Conservation (phyloP, 2,113 vertebrate species). For the Antennarius striatus region DNA sequence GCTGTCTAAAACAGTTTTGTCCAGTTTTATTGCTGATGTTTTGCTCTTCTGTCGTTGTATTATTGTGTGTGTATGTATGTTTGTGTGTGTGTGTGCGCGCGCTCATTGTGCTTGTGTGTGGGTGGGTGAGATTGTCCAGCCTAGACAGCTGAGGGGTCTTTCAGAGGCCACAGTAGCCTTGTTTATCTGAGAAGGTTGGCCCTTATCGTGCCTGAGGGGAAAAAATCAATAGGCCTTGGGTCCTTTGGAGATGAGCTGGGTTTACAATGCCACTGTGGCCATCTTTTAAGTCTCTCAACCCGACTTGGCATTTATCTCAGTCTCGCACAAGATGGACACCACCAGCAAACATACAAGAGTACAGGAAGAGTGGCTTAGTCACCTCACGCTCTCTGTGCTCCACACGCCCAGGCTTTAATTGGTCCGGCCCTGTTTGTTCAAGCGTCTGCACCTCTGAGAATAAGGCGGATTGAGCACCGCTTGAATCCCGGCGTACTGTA, state of each 20-base stretch:
- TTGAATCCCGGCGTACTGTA: not conserved
- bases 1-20: constrained; percentile 69
- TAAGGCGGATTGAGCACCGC: not conserved
- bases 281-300: constrained; percentile 64
- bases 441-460: not conserved
- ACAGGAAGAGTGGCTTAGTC: not conserved
- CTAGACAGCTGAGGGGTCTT: constrained; percentile 68
- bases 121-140: constrained; percentile 54
- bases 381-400: not conserved
- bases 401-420: constrained; percentile 1
- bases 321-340: constrained; percentile 57
- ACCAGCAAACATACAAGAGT: constrained; percentile 7
- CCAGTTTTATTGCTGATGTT: constrained; percentile 64
- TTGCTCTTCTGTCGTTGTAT: constrained; percentile 38
- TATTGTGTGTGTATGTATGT: constrained; percentile 4
- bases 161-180: constrained; percentile 71
- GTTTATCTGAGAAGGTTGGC: constrained; percentile 75
- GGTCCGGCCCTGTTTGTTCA: not conserved
- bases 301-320: constrained; percentile 64
- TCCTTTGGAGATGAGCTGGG: constrained; percentile 64
- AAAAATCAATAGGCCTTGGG: constrained; percentile 74
- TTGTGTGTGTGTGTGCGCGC: not conserved
- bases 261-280: constrained; percentile 70
- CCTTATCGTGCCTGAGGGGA: constrained; percentile 71
- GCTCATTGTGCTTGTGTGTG: constrained; percentile 33